These are phyloP conservation scores for Lasioglossum morio DNA, from an alignment of 2,888 invertebrate genomes.

Conservation along the genomic window DNA sequence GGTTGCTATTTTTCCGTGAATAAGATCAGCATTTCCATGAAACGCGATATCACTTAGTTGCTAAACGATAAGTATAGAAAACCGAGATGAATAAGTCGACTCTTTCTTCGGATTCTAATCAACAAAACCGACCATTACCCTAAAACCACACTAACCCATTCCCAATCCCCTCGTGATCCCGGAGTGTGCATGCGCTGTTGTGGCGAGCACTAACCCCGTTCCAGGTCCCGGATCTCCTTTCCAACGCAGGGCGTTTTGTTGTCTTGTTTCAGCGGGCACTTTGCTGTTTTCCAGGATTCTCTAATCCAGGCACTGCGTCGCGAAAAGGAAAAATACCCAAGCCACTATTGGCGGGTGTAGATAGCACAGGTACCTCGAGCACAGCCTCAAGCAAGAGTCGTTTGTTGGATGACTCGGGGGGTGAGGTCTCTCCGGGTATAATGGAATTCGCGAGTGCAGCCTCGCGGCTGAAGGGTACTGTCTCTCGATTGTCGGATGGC, in stretches of 20 bases:
- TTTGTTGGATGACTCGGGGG: conserved; percentile 81
- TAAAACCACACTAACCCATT: conserved; percentile 63
- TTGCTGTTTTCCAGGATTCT: conserved; percentile 94
- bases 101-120: conserved; percentile 14
- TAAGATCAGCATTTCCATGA: not conserved
- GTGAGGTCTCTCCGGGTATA: conserved; percentile 79
- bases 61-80: not conserved
- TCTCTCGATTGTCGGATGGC: conserved; percentile 82
- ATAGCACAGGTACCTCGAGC: conserved; percentile 83
- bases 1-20: not conserved
- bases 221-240: conserved; percentile 84
- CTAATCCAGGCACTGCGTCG: conserved; percentile 91
- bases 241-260: conserved; percentile 84
- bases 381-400: conserved; percentile 83
- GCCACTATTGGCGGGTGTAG: conserved; percentile 90
- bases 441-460: conserved; percentile 82
- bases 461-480: conserved; percentile 77
- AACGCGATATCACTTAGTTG: not conserved
- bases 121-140: conserved; percentile 42
- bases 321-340: conserved; percentile 92
- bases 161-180: conserved; percentile 52
- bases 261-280: conserved; percentile 92
- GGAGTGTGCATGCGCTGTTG: conserved; percentile 84
- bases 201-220: conserved; percentile 86
- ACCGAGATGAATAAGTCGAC: not conserved